A percentile compares a stretch with the other conserved stretches of the same genome.
Conservation (phyloP, 1,140 invertebrate genomes). For the Drosophila lacteicornis region DNA sequence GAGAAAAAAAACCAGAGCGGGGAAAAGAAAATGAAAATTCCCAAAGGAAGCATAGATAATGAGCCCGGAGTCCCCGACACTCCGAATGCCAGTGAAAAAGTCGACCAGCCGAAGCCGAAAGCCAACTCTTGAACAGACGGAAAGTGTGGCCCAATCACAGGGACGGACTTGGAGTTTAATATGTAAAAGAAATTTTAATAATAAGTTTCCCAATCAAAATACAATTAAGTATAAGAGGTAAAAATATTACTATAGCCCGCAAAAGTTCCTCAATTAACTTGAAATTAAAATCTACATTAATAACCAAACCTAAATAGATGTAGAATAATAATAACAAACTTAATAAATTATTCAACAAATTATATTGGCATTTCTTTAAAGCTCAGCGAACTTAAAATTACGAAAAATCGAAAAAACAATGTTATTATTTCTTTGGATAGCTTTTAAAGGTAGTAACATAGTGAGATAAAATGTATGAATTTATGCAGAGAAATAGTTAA, state of each 20-base stretch:
- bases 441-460: too few relatives aligned
- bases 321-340: neutral
- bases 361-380: neutral
- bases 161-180: neutral
- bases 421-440: neutral
- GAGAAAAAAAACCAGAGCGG: slow-evolving; percentile 19
- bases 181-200: neutral
- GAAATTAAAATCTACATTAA: neutral
- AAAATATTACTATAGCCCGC: too few relatives aligned
- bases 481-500: too few relatives aligned
- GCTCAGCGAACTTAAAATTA: neutral
- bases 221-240: too few relatives aligned
- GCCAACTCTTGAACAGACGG: slow-evolving; percentile 24
- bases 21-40: slow-evolving; percentile 82
- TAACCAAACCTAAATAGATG: neutral
- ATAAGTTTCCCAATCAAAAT: neutral
- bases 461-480: neutral
- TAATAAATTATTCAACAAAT: slow-evolving; percentile 4
- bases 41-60: slow-evolving; percentile 84
- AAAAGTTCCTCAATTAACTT: neutral
- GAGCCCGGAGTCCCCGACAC: slow-evolving; percentile 52
- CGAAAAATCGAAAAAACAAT: too few relatives aligned
- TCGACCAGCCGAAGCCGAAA: slow-evolving; percentile 55
- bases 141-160: slow-evolving; percentile 45
- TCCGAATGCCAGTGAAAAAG: slow-evolving; percentile 52